Base-by-base conservation (phyloP, 2,113 vertebrate genomes). In the Synchiropus splendidus region DNA sequence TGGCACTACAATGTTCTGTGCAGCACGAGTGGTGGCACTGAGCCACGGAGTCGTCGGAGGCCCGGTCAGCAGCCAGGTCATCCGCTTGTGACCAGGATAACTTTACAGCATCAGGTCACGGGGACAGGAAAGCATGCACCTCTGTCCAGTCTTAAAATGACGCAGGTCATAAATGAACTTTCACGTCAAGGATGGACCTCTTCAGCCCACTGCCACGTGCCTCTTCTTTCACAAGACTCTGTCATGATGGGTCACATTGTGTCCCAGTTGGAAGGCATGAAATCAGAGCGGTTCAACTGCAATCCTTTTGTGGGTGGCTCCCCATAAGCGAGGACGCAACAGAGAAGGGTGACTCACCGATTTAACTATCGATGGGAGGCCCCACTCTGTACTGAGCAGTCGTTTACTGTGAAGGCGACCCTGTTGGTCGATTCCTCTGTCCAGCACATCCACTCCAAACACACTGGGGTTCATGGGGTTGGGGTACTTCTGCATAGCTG, bases 381-480 rank as follows among this genome's bases (percentile, higher is more conserved):
- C 94, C 95, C 95, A 99, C 44, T 98, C 92, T 0, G 95, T 95
- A 70, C 92, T 94, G 45, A 99, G 94, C 2, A 99, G 85, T 0
- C 94, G 61, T 63, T 89, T 87, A 71, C 94, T 98, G 80, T 93
- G 91, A 51, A 99, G 60, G 47, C 92, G 85, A 38, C 95, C 95
- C 2, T 77, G 75, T 5, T 63, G 43, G 53, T 99, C 94, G 6
- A 97, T 8, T 1, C 62, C 74, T 49, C 95, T 78, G 71, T 88
- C 85, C 76, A 99, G 64, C 6, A 99, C 95, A 11, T 99, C 95
- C 0, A 99, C 94, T 0, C 95, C 95, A 4, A 95, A 85, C 72
- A 99, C 95, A 1, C 78, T 91, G 1, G 95, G 89, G 71, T 97
- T 99, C 94, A 99, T 97, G 6, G 95, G 95, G 32, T 99, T 99